Evolutionary conservation across 2,888 invertebrate species (phyloP).

Genomic region (Odontocolon sp.): DNA sequence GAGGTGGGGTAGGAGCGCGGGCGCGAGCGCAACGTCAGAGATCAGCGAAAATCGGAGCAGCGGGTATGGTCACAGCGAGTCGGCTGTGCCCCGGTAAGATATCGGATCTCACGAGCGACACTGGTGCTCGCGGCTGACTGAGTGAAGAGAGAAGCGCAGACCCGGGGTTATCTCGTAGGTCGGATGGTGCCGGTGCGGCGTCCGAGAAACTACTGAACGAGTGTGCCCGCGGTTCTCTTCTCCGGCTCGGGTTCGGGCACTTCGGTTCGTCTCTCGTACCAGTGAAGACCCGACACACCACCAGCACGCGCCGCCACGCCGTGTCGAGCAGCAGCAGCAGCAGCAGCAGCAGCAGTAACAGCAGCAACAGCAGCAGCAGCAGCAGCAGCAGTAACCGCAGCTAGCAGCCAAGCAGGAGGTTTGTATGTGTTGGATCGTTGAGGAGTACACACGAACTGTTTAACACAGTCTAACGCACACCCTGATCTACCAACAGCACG

Average conservation of each 20-base stretch:
- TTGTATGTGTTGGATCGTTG: slow-evolving; percentile 57
- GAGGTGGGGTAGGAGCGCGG: no score
- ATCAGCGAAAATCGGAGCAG: slow-evolving; percentile 1
- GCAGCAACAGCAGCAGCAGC: slow-evolving; percentile 34
- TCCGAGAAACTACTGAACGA: slow-evolving; percentile 80
- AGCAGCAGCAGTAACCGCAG: slow-evolving; percentile 64
- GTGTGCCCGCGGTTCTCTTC: slow-evolving; percentile 77
- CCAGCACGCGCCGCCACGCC: slow-evolving; percentile 66
- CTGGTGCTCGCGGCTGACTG: slow-evolving; percentile 34
- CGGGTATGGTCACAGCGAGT: not conserved
- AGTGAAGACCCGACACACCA: slow-evolving; percentile 71
- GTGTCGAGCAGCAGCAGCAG: slow-evolving; percentile 63
- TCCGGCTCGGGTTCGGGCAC: slow-evolving; percentile 75
- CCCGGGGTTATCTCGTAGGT: slow-evolving; percentile 70
- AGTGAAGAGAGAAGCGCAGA: slow-evolving; percentile 43
- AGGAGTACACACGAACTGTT: slow-evolving; percentile 56
- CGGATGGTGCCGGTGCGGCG: slow-evolving; percentile 80
- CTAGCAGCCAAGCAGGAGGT: no score
- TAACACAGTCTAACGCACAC: slow-evolving; percentile 27
- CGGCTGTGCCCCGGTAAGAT: slow-evolving; percentile 22
- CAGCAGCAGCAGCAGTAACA: slow-evolving; percentile 44
- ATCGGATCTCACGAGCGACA: slow-evolving; percentile 57
- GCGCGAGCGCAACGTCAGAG: not conserved
- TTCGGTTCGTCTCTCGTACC: slow-evolving; percentile 55
- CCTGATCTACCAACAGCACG: slow-evolving; percentile 26